Conservation (phyloP, 2,797 vertebrate species). For the Tinamus major region DNA sequence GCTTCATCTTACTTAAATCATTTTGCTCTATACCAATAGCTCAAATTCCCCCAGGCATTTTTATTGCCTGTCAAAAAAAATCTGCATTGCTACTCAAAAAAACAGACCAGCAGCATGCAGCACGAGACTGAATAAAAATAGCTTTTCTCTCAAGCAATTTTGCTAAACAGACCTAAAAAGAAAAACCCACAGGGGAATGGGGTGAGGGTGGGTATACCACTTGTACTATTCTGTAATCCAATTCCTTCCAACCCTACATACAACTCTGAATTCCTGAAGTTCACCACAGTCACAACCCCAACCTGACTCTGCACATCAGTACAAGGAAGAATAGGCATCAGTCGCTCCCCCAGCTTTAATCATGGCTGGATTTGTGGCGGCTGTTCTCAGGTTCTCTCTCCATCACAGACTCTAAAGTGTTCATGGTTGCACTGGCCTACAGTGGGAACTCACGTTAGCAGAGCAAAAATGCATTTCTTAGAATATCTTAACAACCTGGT, state of each 20-base stretch:
- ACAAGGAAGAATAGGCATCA: background rate
- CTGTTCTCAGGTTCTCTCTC: background rate
- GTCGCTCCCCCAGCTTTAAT: background rate
- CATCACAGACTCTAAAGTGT: background rate
- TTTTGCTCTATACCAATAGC: constrained; percentile 17
- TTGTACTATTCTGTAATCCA: background rate
- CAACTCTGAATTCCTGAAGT: background rate
- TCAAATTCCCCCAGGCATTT: constrained; percentile 33
- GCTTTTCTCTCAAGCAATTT: background rate
- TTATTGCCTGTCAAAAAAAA: constrained; percentile 59
- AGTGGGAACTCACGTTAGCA: background rate
- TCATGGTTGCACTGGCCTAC: background rate
- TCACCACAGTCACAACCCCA: background rate
- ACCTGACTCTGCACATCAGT: background rate
- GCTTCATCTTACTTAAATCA: background rate
- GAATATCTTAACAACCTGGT: background rate
- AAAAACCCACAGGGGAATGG: background rate
- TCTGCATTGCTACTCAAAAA: background rate
- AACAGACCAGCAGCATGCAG: background rate
- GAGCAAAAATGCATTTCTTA: background rate
- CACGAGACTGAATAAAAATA: constrained; percentile 33
- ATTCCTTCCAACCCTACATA: background rate
- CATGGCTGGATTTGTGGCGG: background rate
- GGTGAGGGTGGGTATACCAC: background rate
- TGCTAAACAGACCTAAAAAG: constrained; percentile 10